phyloP scores from a whole-genome alignment of 2,113 vertebrate genomes.

The Cariama cristata region DNA sequence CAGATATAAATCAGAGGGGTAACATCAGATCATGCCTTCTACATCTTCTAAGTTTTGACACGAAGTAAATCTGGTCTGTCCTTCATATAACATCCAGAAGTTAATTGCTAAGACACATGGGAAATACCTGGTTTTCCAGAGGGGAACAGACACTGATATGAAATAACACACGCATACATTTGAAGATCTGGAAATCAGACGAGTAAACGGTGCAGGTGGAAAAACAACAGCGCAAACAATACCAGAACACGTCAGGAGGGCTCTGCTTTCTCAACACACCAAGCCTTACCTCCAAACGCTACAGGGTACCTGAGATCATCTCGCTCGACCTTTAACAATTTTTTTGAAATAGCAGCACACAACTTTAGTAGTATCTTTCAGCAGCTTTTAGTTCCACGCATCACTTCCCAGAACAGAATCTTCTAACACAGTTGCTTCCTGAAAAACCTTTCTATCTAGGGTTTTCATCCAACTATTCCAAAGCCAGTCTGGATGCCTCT shows the following conservation, averaged over 20 bases:
- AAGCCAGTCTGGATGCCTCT: background rate
- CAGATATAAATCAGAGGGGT: constrained; percentile 15
- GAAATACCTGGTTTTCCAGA: background rate
- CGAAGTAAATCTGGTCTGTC: background rate
- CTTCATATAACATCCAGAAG: background rate
- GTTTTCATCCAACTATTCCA: background rate
- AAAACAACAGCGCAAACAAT: background rate
- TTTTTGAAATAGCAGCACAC: background rate
- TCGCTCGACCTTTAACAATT: no score
- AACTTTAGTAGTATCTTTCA: background rate
- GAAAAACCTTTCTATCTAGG: background rate
- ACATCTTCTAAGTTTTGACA: constrained; percentile 16
- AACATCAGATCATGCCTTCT: constrained; percentile 46
- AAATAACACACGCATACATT: background rate
- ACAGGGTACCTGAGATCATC: background rate
- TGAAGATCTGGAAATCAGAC: background rate
- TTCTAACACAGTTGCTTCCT: background rate
- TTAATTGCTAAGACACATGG: constrained; percentile 18
- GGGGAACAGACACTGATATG: background rate
- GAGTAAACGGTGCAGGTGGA: background rate
- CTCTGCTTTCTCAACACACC: background rate
- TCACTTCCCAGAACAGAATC: background rate
- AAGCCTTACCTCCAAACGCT: background rate
- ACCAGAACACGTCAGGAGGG: accelerated
- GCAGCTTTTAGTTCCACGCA: background rate